These are phyloP conservation scores for Periparus ater DNA, from an alignment of 2,797 vertebrate genomes.

Conservation along the genomic window DNA sequence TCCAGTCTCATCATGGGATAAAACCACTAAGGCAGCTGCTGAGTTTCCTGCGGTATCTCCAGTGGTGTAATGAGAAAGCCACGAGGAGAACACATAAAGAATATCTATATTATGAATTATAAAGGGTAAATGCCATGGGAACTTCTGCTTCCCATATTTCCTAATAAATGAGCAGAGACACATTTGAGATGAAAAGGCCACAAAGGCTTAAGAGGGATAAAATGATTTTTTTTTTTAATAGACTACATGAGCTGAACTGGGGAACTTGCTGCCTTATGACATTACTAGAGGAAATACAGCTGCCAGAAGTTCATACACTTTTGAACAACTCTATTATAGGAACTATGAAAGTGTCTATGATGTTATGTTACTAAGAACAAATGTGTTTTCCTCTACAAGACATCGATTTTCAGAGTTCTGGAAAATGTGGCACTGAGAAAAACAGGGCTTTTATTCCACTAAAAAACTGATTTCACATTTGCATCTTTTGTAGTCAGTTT, in stretches of 20 bases:
- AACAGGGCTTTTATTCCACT: not conserved
- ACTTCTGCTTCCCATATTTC: slow-evolving; percentile 32
- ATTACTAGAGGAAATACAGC: slow-evolving; percentile 4
- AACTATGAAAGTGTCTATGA: not conserved
- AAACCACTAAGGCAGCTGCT: slow-evolving; percentile 51
- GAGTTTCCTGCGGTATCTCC: slow-evolving; percentile 48
- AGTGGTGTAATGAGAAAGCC: slow-evolving; percentile 27
- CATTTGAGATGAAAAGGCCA: slow-evolving; percentile 42
- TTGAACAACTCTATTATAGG: not conserved
- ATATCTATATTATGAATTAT: slow-evolving; percentile 9
- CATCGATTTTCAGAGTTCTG: not conserved
- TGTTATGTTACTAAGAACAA: not conserved
- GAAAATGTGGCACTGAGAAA: not conserved
- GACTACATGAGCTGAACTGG: not conserved
- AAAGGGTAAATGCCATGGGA: slow-evolving; percentile 9
- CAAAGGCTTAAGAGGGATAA: slow-evolving; percentile 6
- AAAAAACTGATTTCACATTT: not conserved
- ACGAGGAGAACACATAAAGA: not conserved
- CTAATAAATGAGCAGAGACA: slow-evolving; percentile 12
- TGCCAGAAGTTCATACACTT: not conserved
- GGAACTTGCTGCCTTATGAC: not conserved
- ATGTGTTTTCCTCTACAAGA: not conserved
- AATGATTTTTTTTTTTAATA: not conserved
- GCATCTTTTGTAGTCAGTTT: not conserved
- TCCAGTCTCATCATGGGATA: slow-evolving; percentile 9